phyloP scores from a whole-genome alignment of 2,113 vertebrate species.

The Hyla sarda region DNA sequence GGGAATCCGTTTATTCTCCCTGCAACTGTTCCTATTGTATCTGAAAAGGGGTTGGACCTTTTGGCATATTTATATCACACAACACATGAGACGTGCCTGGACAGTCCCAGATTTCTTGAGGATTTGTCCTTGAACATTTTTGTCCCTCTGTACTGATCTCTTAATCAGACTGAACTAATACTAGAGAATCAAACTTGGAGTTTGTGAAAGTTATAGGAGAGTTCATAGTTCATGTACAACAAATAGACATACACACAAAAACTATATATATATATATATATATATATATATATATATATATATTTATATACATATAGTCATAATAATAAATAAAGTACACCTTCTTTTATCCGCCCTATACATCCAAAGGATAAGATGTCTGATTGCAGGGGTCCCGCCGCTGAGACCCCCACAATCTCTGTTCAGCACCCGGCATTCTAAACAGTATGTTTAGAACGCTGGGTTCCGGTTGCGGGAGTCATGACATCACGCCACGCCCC shows the following conservation, averaged over 20 bases:
- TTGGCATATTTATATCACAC: slow-evolving; percentile 33
- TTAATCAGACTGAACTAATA: background rate
- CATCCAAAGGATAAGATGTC: too few species aligned
- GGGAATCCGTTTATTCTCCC: slow-evolving; percentile 19
- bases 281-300: too few species aligned
- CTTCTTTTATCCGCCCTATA: too few species aligned
- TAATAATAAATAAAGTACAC: too few species aligned
- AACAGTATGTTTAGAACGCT: too few species aligned
- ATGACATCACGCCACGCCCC: too few species aligned
- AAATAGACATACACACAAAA: background rate
- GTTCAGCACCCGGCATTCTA: too few species aligned
- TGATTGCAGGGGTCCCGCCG: too few species aligned
- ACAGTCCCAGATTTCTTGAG: background rate
- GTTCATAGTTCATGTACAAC: background rate
- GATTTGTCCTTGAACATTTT: slow-evolving; percentile 3
- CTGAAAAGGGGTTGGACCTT: background rate
- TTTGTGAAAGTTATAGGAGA: background rate
- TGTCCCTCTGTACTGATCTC: background rate
- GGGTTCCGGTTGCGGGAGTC: too few species aligned
- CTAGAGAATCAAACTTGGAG: background rate
- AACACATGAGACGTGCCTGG: slow-evolving; percentile 15
- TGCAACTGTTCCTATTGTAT: slow-evolving; percentile 26
- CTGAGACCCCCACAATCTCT: too few species aligned
- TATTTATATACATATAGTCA: too few species aligned
- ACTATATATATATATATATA: too few species aligned